Evolutionary conservation across 1,140 invertebrate genomes (phyloP), one percentile per base, ranked within the genome.

Genomic region (Lamellibrachia luymesi): DNA sequence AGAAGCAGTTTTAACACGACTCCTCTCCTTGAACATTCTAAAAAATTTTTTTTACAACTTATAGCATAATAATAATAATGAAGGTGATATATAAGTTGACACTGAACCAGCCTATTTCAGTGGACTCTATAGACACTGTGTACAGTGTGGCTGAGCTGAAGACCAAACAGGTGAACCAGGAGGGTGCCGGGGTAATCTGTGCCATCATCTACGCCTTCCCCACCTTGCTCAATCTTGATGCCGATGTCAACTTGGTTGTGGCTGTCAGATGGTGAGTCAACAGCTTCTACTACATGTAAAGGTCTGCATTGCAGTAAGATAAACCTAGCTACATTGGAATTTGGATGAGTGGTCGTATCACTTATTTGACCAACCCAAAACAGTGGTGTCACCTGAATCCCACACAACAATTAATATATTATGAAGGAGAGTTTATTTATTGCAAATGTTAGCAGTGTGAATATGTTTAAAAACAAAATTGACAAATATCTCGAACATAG

Each of bases 171-270:
- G 27, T 92, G 92, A 49, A n/a, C 27, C 38, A 92, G 51, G 56
- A 51, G 49, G 51, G 27, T 52, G 4, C 10, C 4, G 13, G 56
- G 27, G 51, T 64, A 6, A 64, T 92, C 51, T 92, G 56, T 52
- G 92, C 51, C 27, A 92, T 92, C 51, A 50, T 92, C 56, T 92
- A 92, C 51, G 92, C 92, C 38, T 92, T 92, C 51, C 51, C 56
- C 56, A 52, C 92, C 38, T 52, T 50, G 50, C 51, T 92, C 56
- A 64, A 92, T 27, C 51, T 92, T 7, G 92, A 92, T 25, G 51
- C 51, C 8, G 51, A 51, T 51, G 27, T 52, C 51, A 52, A 51
- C 25, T 50, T 50, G 22, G 92, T 92, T 2, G 56, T 92, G 27
- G 51, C 92, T 17, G 56, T 64, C 27, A 50, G 92, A 92, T 92